phyloP scores from a whole-genome alignment of 2,113 vertebrate species.

The Caranx ignobilis region DNA sequence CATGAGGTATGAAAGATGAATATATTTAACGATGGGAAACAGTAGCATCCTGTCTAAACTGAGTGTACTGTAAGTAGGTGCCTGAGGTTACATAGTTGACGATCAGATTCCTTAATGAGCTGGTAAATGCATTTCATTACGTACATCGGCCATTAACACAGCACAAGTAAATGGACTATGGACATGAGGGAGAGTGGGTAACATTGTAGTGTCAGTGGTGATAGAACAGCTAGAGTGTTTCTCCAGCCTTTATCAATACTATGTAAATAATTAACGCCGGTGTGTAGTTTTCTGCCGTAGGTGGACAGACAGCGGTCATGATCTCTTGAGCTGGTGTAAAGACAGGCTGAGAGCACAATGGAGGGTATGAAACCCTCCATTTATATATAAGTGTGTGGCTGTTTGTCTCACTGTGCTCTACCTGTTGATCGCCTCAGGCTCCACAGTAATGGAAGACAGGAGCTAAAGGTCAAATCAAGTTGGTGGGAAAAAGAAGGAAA shows the following conservation, averaged over 20 bases:
- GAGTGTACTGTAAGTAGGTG: not conserved
- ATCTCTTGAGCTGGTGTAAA: slow-evolving; percentile 22
- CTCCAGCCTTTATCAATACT: slow-evolving; percentile 10
- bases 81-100: not conserved
- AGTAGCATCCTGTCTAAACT: not conserved
- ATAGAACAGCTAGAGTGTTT: slow-evolving; percentile 22
- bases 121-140: slow-evolving; percentile 38
- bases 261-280: slow-evolving; percentile 24
- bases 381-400: slow-evolving; percentile 22
- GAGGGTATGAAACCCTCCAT: slow-evolving; percentile 9
- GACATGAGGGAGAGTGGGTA: slow-evolving; percentile 15
- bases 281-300: not conserved
- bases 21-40: not conserved
- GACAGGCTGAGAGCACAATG: slow-evolving; percentile 2
- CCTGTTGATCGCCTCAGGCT: slow-evolving; percentile 6
- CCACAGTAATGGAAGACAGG: too few species aligned
- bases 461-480: not conserved
- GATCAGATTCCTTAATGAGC: slow-evolving; percentile 20
- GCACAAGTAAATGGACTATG: slow-evolving; percentile 24
- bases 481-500: too few species aligned
- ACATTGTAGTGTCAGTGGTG: slow-evolving; percentile 9
- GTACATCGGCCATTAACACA: slow-evolving; percentile 16
- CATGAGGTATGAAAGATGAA: not conserved
- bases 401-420: not conserved
- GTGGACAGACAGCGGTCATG: not conserved